Base-by-base conservation (phyloP, 2,888 invertebrate species). In the Nebria brevicollis region DNA sequence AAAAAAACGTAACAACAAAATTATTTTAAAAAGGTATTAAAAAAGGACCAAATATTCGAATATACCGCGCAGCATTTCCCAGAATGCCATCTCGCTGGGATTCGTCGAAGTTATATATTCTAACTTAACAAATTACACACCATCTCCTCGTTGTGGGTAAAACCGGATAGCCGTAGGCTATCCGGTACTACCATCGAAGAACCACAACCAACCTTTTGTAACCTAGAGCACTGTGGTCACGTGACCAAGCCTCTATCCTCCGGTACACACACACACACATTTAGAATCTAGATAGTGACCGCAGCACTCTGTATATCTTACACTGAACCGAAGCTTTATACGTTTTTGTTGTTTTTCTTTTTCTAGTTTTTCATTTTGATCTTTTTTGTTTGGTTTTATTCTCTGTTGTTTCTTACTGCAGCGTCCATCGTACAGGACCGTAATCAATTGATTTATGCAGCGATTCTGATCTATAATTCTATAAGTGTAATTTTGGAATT, bases 311-410 rank as follows among this genome's bases (percentile, higher is more conserved):
- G 26, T 25, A 34, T 34, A 34, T 34, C 20, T 13, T 70, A 70
- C 25, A 70, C 70, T 3, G 70, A 7, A 34, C 70, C 70, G 25
- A 25, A 20, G 70, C 26, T 25, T 66, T 66, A 34, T 34, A 8
- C n/a, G 66, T 66, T 66, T 66, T 66, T 70, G 70, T 70, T 70
- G 34, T 70, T 70, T 34, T 25, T 70, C 34, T 66, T 66, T 66
- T 66, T 54, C 54, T 54, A 54, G 54, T 54, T 54, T 54, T 54
- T 54, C 42, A 43, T 42, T 74, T 74, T 34, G 34, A 34, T 34
- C 34, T 34, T 34, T 76, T 76, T 76, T 76, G 10, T 76, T 41
- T 76, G 34, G 34, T 76, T 76, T 76, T 74, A 15, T 76, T 76
- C 66, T 76, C 65, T 76, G 25, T 76, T 76, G 54, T 76, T 76